Evolutionary conservation across 2,113 vertebrate genomes (phyloP).

Genomic region (Engystomops pustulosus): DNA sequence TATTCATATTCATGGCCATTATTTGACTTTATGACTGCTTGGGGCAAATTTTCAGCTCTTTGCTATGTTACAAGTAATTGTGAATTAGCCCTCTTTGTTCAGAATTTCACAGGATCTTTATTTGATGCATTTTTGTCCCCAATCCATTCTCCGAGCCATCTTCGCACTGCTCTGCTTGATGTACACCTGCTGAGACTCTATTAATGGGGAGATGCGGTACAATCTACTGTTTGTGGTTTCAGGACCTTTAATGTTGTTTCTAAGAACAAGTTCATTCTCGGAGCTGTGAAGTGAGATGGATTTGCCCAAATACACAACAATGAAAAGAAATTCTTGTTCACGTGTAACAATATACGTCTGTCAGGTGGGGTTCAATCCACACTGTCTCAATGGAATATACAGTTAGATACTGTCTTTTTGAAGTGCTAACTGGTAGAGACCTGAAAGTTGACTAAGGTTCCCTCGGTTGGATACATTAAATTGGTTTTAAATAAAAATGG

Average conservation of each 20-base stretch:
- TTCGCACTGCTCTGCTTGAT: neutral
- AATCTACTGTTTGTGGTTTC: neutral
- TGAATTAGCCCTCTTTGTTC: slow-evolving; percentile 50
- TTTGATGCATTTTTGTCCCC: neutral
- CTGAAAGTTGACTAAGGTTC: neutral
- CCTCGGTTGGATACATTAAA: neutral
- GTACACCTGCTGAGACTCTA: slow-evolving; percentile 23
- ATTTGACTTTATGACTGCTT: slow-evolving; percentile 47
- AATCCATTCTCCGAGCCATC: neutral
- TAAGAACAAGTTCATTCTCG: neutral
- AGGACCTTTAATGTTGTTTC: neutral
- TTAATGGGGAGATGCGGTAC: neutral
- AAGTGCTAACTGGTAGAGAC: neutral
- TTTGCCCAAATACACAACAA: neutral
- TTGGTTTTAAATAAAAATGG: neutral
- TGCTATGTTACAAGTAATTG: slow-evolving; percentile 56
- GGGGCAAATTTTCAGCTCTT: slow-evolving; percentile 41
- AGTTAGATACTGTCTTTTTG: neutral
- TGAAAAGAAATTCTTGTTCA: slow-evolving; percentile 14
- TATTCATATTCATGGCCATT: slow-evolving; percentile 50
- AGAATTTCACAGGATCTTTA: slow-evolving; percentile 28
- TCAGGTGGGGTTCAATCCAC: neutral
- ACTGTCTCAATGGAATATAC: neutral
- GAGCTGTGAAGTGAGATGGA: neutral
- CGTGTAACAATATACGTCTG: neutral